Conservation (phyloP, 1,140 invertebrate genomes). For the Monochamus saltuarius region DNA sequence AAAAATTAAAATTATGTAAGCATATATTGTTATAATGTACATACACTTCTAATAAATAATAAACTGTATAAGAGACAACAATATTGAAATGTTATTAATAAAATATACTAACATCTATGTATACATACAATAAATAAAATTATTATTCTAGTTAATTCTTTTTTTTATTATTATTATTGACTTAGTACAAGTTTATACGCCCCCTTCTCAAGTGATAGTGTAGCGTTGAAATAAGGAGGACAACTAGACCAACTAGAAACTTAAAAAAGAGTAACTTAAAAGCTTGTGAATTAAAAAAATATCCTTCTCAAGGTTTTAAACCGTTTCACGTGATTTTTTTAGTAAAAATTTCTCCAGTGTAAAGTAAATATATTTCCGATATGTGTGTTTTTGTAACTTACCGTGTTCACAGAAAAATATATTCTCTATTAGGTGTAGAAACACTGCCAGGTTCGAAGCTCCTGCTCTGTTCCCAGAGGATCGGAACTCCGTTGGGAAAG, state of each 20-base stretch:
- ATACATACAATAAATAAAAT: conserved; percentile 17
- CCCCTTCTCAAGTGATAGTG: too few species aligned
- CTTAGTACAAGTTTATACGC: too few species aligned
- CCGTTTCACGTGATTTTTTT: too few species aligned
- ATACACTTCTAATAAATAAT: conserved; percentile 15
- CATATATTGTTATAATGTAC: conserved; percentile 4
- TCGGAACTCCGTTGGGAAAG: neutral
- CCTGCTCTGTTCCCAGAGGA: too few species aligned
- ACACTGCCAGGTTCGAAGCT: neutral
- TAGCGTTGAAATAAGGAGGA: too few species aligned
- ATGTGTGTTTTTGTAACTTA: conserved; percentile 2
- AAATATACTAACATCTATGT: conserved; percentile 10
- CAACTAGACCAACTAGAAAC: too few species aligned
- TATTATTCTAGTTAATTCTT: neutral
- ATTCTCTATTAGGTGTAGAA: neutral
- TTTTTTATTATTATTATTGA: too few species aligned
- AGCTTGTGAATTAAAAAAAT: too few species aligned
- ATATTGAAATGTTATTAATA: conserved; percentile 16
- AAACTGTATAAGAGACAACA: conserved; percentile 19
- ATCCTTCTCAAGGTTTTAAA: too few species aligned
- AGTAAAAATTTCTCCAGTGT: too few species aligned
- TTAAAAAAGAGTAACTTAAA: too few species aligned
- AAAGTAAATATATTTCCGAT: neutral
- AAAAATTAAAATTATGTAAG: conserved; percentile 6
- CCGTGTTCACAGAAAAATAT: neutral